These are phyloP conservation scores for Synergus japonicus DNA, from an alignment of 2,888 invertebrate species.

Conservation along the genomic window DNA sequence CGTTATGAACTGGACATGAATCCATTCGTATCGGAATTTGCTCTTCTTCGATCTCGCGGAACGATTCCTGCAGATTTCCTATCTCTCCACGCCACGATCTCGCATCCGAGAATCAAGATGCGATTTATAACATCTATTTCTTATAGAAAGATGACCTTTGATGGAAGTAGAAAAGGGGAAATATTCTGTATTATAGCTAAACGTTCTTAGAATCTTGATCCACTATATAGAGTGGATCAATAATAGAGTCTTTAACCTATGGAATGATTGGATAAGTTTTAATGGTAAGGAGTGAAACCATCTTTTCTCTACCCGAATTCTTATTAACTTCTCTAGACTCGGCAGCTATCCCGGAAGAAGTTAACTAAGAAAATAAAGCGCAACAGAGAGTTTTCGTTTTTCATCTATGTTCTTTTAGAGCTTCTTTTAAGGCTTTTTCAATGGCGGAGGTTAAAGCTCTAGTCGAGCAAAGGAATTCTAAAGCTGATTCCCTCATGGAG, in stretches of 20 bases:
- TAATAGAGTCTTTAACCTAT: too few relatives aligned
- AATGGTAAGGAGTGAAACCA: neutral
- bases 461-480: slow-evolving; percentile 2
- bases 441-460: neutral
- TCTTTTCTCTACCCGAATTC: neutral
- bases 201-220: neutral
- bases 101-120: slow-evolving; percentile 15
- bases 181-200: neutral
- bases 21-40: slow-evolving; percentile 34
- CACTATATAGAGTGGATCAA: too few relatives aligned
- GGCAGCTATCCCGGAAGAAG: neutral
- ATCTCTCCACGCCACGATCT: slow-evolving; percentile 23
- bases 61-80: slow-evolving; percentile 31
- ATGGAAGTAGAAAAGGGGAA: neutral
- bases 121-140: slow-evolving; percentile 9
- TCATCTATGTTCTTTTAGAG: slow-evolving; percentile 18
- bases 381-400: slow-evolving; percentile 18
- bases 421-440: slow-evolving; percentile 13
- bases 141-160: neutral
- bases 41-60: slow-evolving; percentile 2
- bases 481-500: slow-evolving; percentile 7
- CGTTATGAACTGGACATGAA: slow-evolving; percentile 37
- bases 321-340: neutral
- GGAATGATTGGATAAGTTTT: neutral
- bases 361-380: neutral